A percentile compares a stretch with the other conserved stretches of the same genome.
phyloP scores from a whole-genome alignment of 2,113 vertebrate genomes.

The Grantiella picta region DNA sequence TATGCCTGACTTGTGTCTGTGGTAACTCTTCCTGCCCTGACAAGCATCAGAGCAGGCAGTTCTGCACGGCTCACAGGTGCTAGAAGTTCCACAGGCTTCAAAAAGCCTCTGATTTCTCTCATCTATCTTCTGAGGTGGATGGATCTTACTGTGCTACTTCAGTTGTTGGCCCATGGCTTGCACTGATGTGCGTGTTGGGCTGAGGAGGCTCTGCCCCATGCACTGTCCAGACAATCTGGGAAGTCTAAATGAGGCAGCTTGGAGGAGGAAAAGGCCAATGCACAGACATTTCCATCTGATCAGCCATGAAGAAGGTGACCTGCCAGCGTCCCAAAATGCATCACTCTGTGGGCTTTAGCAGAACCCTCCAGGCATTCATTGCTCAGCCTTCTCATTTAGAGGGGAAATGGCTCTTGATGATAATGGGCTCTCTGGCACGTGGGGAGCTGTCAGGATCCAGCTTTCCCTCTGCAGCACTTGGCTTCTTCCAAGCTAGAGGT shows the following conservation, averaged over 20 bases:
- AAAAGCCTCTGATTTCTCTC: background rate
- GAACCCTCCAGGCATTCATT: background rate
- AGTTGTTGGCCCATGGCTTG: background rate
- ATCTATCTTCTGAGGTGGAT: background rate
- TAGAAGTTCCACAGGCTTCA: background rate
- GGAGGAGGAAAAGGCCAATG: background rate
- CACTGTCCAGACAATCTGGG: rapidly evolving
- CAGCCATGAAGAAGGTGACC: background rate
- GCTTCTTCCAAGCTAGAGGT: background rate
- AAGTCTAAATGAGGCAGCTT: background rate
- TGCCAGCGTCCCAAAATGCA: background rate
- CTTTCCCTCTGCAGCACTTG: background rate
- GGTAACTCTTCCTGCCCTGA: background rate
- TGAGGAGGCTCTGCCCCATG: background rate
- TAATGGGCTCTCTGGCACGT: rapidly evolving
- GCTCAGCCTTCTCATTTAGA: background rate
- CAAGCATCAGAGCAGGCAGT: rapidly evolving
- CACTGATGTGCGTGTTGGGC: background rate
- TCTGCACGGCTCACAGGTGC: rapidly evolving
- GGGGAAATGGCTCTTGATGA: background rate
- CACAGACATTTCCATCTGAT: background rate
- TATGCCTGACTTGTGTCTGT: rapidly evolving
- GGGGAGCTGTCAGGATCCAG: background rate
- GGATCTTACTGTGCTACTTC: background rate
- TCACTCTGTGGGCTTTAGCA: background rate